Conservation (phyloP, 1,140 invertebrate species). For the Coelopa frigida region DNA sequence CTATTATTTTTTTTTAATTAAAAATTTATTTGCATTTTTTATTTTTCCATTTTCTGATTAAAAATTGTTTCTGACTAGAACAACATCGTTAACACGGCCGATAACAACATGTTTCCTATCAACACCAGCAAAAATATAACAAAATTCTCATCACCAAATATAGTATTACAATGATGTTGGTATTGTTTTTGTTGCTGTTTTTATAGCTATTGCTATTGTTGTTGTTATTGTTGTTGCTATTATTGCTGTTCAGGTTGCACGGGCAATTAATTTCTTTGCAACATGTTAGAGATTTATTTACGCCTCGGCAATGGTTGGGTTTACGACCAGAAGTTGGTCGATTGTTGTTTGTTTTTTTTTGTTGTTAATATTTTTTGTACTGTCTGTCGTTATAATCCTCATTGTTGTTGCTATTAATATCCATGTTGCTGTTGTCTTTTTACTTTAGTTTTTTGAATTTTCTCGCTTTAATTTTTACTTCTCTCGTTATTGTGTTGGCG, state of each 20-base stretch:
- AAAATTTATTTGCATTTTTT: too few relatives aligned
- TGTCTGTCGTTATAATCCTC: neutral
- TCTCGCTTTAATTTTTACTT: conserved; percentile 2
- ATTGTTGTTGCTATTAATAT: neutral
- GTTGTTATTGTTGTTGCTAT: neutral
- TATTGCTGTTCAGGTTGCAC: conserved; percentile 7
- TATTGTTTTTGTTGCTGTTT: conserved; percentile 3
- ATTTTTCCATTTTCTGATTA: too few relatives aligned
- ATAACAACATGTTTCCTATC: too few relatives aligned
- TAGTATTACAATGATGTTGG: conserved; percentile 7
- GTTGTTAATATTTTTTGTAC: too few relatives aligned
- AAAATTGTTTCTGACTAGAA: too few relatives aligned
- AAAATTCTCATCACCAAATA: conserved; percentile 5
- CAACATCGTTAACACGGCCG: too few relatives aligned
- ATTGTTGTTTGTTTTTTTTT: too few relatives aligned
- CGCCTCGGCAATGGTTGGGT: neutral
- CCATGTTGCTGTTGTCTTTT: neutral
- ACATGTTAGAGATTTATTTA: conserved; percentile 8
- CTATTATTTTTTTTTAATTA: too few relatives aligned
- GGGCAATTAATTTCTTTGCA: conserved; percentile 2
- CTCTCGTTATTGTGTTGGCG: neutral
- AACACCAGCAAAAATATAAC: too few relatives aligned
- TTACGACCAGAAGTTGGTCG: neutral
- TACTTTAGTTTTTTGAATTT: neutral
- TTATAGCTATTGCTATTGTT: neutral